Percentiles rank a stretch among this genome's conserved stretches.
Evolutionary conservation across 2,888 invertebrate species (phyloP).

Genomic region (Eupsilia transversa): DNA sequence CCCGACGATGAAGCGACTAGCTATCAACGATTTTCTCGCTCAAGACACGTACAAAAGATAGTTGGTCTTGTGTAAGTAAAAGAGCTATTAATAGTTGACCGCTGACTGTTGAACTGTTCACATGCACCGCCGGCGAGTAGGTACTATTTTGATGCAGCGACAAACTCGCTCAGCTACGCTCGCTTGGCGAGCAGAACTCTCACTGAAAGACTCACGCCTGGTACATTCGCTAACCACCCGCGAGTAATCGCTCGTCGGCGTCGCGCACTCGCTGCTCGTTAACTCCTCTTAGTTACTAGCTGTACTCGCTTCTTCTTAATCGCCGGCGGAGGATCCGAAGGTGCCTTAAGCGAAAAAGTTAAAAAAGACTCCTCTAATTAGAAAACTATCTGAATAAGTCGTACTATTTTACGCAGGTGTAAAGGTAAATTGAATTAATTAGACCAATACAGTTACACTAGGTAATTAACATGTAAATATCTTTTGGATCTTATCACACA

Average conservation of each 20-base stretch:
- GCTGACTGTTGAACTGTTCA: no score
- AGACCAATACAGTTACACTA: constrained; percentile 45
- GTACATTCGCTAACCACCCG: not conserved
- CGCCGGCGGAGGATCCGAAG: no score
- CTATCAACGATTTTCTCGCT: no score
- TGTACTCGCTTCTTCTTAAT: not conserved
- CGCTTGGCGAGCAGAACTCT: not conserved
- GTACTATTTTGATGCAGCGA: no score
- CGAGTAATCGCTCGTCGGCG: not conserved
- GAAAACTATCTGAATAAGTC: not conserved
- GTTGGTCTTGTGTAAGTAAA: no score
- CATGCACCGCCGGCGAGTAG: no score
- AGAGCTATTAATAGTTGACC: no score
- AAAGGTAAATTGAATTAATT: constrained; percentile 36
- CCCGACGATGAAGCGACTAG: no score
- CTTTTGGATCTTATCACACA: constrained; percentile 39
- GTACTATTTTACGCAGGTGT: constrained; percentile 35
- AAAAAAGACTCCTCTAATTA: not conserved
- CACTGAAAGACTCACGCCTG: not conserved
- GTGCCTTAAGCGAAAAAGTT: not conserved
- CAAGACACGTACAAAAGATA: no score
- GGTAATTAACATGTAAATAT: constrained; percentile 60
- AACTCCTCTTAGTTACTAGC: no score
- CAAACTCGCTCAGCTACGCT: not conserved
- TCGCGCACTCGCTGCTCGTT: not conserved